These are phyloP conservation scores for Polymixis lichenea DNA, from an alignment of 2,888 invertebrate genomes.

Conservation along the genomic window DNA sequence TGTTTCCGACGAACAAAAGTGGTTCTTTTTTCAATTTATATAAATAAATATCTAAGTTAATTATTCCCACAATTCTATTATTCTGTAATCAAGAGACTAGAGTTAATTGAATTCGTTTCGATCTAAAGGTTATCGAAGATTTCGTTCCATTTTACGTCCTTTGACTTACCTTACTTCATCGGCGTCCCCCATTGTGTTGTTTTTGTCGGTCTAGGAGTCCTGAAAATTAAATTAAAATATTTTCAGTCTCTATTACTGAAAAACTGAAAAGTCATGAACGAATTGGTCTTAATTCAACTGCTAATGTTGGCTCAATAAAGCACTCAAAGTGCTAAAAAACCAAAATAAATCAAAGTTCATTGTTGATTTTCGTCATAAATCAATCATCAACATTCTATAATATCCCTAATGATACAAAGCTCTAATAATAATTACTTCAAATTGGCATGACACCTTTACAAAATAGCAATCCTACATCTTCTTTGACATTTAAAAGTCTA, in stretches of 20 bases:
- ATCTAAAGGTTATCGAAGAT: not conserved
- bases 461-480: slow-evolving; percentile 9
- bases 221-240: slow-evolving; percentile 78
- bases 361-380: not conserved
- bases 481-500: slow-evolving; percentile 42
- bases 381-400: slow-evolving; percentile 7
- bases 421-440: not conserved
- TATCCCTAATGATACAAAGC: not conserved
- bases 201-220: slow-evolving; percentile 91
- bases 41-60: not conserved
- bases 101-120: not conserved
- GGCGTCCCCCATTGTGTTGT: slow-evolving; percentile 95
- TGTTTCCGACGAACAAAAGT: not conserved
- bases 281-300: not conserved
- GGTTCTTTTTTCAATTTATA: not conserved
- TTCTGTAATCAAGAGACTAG: not conserved
- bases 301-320: not conserved
- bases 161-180: slow-evolving; percentile 97
- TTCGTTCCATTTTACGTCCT: slow-evolving; percentile 1
- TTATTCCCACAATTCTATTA: not conserved
- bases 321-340: not conserved
- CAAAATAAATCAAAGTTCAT: not conserved
- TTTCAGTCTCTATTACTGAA: slow-evolving; percentile 5
- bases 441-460: not conserved
- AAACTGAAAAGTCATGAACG: not conserved